Evolutionary conservation across 2,113 vertebrate species (phyloP), one percentile per base, ranked within the genome.

Genomic region (Cinclus mexicanus): DNA sequence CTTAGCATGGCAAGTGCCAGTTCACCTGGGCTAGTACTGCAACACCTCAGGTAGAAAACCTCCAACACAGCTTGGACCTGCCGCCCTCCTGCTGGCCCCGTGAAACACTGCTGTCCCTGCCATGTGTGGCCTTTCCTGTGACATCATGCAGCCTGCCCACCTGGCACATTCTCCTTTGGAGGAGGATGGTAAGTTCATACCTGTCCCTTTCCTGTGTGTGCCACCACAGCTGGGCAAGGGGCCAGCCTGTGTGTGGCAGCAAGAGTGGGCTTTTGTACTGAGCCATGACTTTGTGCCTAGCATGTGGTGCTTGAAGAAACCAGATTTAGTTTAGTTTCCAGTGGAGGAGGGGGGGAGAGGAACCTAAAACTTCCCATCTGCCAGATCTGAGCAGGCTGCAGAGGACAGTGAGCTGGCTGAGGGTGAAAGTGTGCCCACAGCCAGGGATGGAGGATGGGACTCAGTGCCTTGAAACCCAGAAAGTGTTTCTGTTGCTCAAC

Each of bases 91-190:
- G 14, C 46, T 3, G 0, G 6, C 22, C 42, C 44, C 1, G 0
- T n/a, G 70, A 63, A 47, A 67, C 8, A 31, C 25, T 82, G n/a
- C 52, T 53, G 50, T 44, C n/a, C 21, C 31, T 44, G 59, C 50
- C 4, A 0, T 0, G 4, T 10, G 18, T 46, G 77, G 35, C 77
- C n/a, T 35, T 75, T 56, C 37, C 20, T 14, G 31, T 16, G 57
- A 12, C 0, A 1, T 14, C 37, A 31, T 42, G 53, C 70, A 79
- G 61, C 61, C 56, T 71, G 52, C 47, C 57, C 4, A 3, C 31
- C 24, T 4, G 0, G 31, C 60, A 41, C 15, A 14, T 12, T 14
- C 12, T 67, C 22, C 39, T 15, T 69, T 6, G 2, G 20, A 29
- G 25, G 14, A 46, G 25, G 14, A 50, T 8, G 46, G 37, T 24